These are phyloP conservation scores for Eurystomus gularis DNA, from an alignment of 2,113 vertebrate genomes.

Conservation along the genomic window DNA sequence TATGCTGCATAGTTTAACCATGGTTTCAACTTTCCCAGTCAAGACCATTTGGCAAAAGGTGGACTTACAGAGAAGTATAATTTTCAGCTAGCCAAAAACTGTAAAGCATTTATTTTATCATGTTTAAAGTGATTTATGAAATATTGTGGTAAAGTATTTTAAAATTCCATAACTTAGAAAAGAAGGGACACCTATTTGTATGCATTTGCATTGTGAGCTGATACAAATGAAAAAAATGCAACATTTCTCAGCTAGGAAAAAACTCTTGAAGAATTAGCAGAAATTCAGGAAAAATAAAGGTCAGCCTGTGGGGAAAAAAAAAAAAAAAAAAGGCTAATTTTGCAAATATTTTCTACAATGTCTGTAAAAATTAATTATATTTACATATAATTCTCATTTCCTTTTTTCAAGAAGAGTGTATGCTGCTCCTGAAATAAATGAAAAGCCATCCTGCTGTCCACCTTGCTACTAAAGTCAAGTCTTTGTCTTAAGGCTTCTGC, in stretches of 20 bases:
- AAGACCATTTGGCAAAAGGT: background rate
- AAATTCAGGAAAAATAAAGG: background rate
- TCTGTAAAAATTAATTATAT: background rate
- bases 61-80: background rate
- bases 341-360: background rate
- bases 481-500: background rate
- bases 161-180: background rate
- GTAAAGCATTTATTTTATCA: background rate
- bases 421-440: background rate
- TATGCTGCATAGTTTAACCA: background rate
- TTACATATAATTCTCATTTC: background rate
- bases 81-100: background rate
- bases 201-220: background rate
- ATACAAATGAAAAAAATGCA: background rate
- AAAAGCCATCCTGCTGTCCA: background rate
- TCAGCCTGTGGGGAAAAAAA: background rate
- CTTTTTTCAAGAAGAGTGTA: background rate
- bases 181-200: background rate
- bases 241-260: background rate
- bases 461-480: background rate
- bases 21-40: background rate
- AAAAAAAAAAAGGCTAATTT: background rate
- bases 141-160: background rate
- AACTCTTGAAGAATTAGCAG: background rate
- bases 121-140: background rate